Percentiles rank a stretch among this genome's conserved stretches.
phyloP scores from a whole-genome alignment of 2,888 invertebrate genomes.

The Rapana venosa region DNA sequence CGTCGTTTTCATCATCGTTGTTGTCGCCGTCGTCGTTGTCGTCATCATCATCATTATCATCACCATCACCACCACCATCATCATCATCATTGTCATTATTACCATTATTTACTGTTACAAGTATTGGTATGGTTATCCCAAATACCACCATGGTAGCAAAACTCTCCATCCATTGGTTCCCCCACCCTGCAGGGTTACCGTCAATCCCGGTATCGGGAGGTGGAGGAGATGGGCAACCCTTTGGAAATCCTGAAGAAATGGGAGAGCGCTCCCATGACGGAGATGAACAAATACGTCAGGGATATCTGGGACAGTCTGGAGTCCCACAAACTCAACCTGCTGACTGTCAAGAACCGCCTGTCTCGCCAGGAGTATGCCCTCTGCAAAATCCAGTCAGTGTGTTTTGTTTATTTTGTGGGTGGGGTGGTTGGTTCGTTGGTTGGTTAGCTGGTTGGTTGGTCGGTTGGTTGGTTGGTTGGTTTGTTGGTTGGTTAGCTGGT shows the following conservation, averaged over 20 bases:
- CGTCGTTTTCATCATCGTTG: not conserved
- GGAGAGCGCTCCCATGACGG: slow-evolving; percentile 67
- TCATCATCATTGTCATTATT: not conserved
- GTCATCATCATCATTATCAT: slow-evolving; percentile 22
- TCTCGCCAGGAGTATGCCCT: slow-evolving; percentile 65
- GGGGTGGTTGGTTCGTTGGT: not conserved
- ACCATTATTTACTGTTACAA: not conserved
- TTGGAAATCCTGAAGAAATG: slow-evolving; percentile 63
- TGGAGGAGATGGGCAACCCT: slow-evolving; percentile 63
- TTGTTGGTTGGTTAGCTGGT: not conserved
- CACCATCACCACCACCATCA: slow-evolving; percentile 21
- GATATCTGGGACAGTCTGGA: slow-evolving; percentile 65
- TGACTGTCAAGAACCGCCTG: slow-evolving; percentile 65
- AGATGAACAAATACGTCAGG: slow-evolving; percentile 64
- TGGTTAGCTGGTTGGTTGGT: not conserved
- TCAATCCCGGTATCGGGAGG: slow-evolving; percentile 58
- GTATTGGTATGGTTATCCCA: not conserved
- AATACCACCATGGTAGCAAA: not conserved
- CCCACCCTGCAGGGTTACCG: slow-evolving; percentile 51
- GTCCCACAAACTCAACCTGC: slow-evolving; percentile 64
- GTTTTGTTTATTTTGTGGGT: not conserved
- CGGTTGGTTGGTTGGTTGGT: not conserved
- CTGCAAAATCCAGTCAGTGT: slow-evolving; percentile 62
- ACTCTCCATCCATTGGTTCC: not conserved
- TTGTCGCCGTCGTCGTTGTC: not conserved